phyloP scores from a whole-genome alignment of 2,888 invertebrate genomes.

The Didymodactylos carnosus region DNA sequence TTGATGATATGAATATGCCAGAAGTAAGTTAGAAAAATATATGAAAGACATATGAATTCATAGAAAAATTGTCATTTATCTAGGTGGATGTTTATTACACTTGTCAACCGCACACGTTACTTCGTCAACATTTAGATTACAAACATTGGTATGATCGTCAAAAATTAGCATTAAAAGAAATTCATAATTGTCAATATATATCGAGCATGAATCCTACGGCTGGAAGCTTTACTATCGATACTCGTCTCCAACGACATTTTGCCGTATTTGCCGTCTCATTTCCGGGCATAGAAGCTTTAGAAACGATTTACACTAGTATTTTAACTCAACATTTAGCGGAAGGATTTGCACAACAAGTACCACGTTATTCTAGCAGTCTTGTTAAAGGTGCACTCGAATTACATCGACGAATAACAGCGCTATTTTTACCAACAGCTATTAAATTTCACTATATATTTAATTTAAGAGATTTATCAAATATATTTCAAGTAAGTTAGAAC shows the following conservation, averaged over 20 bases:
- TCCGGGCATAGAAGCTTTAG: constrained; percentile 60
- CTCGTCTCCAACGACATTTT: constrained; percentile 47
- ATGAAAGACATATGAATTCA: constrained; percentile 60
- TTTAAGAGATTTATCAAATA: constrained; percentile 73
- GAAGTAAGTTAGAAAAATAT: constrained; percentile 42
- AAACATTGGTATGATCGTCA: constrained; percentile 87
- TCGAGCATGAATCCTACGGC: constrained; percentile 96
- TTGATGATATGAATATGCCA: constrained; percentile 96
- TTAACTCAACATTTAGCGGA: constrained; percentile 61
- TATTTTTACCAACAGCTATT: constrained; percentile 78
- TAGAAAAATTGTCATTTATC: not conserved
- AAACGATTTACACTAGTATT: constrained; percentile 68
- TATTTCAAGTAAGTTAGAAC: constrained; percentile 63
- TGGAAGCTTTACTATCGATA: constrained; percentile 86
- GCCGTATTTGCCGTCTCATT: constrained; percentile 46
- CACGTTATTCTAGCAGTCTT: constrained; percentile 50
- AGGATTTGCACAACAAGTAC: constrained; percentile 52
- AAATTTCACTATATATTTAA: constrained; percentile 94
- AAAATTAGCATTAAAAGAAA: constrained; percentile 68
- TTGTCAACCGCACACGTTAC: constrained; percentile 81
- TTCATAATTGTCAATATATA: constrained; percentile 86
- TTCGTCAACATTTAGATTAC: constrained; percentile 82
- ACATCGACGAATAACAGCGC: constrained; percentile 63
- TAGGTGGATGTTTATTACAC: constrained; percentile 67
- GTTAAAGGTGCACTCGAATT: constrained; percentile 61